Evolutionary conservation across 2,888 invertebrate species (phyloP).

Genomic region (Synanthedon formicaeformis): DNA sequence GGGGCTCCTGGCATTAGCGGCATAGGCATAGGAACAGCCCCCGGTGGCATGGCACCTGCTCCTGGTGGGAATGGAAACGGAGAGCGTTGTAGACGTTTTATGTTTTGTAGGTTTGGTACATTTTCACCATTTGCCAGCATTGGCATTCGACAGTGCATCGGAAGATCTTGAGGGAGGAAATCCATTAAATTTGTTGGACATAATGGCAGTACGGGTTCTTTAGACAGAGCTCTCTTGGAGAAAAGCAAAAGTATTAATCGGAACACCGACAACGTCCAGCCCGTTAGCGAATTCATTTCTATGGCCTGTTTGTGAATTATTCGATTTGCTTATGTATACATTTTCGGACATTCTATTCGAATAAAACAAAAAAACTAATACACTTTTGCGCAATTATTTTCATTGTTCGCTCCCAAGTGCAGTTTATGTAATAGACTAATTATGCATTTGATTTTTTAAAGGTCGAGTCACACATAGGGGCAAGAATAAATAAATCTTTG

Average conservation of each 20-base stretch:
- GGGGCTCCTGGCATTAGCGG: slow-evolving; percentile 9
- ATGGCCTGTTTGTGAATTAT: too few relatives aligned
- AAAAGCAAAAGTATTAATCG: slow-evolving; percentile 6
- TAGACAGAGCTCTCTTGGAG: slow-evolving; percentile 9
- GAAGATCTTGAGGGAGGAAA: slow-evolving; percentile 49
- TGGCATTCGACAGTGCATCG: slow-evolving; percentile 60
- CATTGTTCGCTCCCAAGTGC: slow-evolving; percentile 8
- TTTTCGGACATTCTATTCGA: too few relatives aligned
- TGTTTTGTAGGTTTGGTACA: slow-evolving; percentile 6
- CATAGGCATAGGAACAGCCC: slow-evolving; percentile 6
- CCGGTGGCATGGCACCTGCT: not conserved
- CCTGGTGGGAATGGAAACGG: slow-evolving; percentile 13
- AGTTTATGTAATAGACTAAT: not conserved
- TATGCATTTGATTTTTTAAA: too few relatives aligned
- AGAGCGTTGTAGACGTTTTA: slow-evolving; percentile 19
- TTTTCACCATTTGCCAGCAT: slow-evolving; percentile 18
- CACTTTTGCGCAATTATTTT: slow-evolving; percentile 1
- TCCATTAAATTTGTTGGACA: slow-evolving; percentile 41
- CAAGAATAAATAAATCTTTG: too few relatives aligned
- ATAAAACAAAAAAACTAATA: too few relatives aligned
- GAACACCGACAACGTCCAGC: too few relatives aligned
- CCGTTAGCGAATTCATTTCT: too few relatives aligned
- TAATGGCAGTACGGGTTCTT: slow-evolving; percentile 38
- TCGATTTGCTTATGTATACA: too few relatives aligned
- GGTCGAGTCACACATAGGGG: too few relatives aligned